Base-by-base conservation (phyloP, 2,113 vertebrate species). In the Corydoras sp. region DNA sequence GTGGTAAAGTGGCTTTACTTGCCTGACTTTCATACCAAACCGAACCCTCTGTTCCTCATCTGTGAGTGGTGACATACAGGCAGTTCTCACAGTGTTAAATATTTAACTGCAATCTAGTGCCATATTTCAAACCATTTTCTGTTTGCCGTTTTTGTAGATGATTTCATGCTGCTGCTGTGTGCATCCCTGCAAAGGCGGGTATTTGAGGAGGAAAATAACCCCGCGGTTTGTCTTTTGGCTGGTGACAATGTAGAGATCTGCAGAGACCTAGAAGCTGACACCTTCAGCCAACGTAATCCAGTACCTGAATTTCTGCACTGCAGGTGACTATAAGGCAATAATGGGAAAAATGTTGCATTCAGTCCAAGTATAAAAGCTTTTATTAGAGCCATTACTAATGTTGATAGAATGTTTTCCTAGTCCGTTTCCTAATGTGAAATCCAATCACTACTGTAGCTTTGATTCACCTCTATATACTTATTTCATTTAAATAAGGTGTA, bases 201-300 rank as follows among this genome's bases (percentile, higher is more conserved):
- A 2, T 99, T 99, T 74, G 95, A 99, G 7, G 96, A 99, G 12
- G 96, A 99, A 85, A 97, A 94, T 77, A 93, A 93, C 79, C 92
- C 93, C 9, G 93, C 93, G 0, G 94, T 99, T 2, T 87, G 94
- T 15, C 86, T 98, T 75, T 92, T 94, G 87, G 97, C 95, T 0
- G 96, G 96, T 10, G 96, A 98, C 84, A 99, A 99, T 8, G 94
- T 96, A n/a, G 97, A 99, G 87, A 98, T 99, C 76, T 99, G 96
- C 78, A 90, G 96, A 90, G 96, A 94, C 80, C 89, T 98, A 60
- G 96, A 99, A 0, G 97, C 95, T 0, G 94, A 95, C 15, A 92
- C 95, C 4, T 98, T 99, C 79, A 97, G 94, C 72, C 93, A 97
- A 55, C 94, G 99, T 77, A 99, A 99, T 84, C 96, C 96, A 0